These are phyloP conservation scores for Dinomys branickii DNA, from an alignment of 2,113 vertebrate species.

Conservation along the genomic window DNA sequence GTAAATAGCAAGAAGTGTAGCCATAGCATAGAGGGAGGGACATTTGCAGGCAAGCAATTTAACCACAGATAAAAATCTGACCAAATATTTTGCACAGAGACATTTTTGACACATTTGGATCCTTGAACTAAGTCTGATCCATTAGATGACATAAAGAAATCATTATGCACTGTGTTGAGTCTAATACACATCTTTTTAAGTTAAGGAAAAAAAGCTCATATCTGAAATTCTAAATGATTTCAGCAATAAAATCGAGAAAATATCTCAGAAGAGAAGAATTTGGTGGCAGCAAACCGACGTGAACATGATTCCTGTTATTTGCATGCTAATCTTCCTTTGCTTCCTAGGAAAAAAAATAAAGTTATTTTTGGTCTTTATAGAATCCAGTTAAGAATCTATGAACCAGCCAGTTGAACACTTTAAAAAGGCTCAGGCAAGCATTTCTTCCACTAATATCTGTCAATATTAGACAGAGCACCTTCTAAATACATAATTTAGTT, in stretches of 20 bases:
- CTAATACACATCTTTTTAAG: not conserved
- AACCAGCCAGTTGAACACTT: conserved; percentile 30
- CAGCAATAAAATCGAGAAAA: not conserved
- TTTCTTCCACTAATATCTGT: conserved; percentile 79
- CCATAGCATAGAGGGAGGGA: not conserved
- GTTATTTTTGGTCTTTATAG: not conserved
- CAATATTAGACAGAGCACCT: conserved; percentile 62
- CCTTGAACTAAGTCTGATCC: not conserved
- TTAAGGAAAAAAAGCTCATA: not conserved
- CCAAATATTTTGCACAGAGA: not conserved
- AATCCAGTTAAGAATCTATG: conserved; percentile 7
- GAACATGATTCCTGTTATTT: not conserved
- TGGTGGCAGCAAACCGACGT: not conserved
- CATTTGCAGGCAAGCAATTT: not conserved
- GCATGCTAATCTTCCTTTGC: not conserved
- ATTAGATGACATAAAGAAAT: not conserved
- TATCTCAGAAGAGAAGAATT: not conserved
- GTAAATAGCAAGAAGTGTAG: not conserved
- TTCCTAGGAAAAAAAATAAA: conserved; percentile 20
- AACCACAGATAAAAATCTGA: not conserved
- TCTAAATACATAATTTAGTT: conserved; percentile 83
- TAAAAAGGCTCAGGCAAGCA: conserved; percentile 69
- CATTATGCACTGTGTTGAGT: not conserved
- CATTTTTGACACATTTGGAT: not conserved
- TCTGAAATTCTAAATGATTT: not conserved